Conservation (phyloP, 2,888 invertebrate genomes). For the Phortica magna region DNA sequence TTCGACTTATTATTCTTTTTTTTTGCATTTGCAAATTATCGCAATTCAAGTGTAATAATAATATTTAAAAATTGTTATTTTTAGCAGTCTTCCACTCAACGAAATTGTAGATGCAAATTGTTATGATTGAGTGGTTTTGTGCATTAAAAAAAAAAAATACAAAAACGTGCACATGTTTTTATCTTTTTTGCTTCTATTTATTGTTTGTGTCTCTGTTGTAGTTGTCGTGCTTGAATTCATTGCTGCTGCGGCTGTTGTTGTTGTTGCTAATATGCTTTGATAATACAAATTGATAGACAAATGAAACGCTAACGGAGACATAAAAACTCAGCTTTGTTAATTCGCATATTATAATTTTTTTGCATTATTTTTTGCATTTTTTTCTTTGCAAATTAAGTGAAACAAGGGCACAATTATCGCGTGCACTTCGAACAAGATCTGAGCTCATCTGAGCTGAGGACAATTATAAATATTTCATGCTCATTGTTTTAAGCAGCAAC, state of each 20-base stretch:
- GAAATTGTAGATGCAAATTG: slow-evolving; percentile 36
- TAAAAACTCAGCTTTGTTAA: too few species aligned
- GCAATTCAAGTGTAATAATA: slow-evolving; percentile 18
- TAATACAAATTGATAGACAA: too few species aligned
- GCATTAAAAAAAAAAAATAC: neutral
- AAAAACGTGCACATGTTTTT: neutral
- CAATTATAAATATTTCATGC: neutral
- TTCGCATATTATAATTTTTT: slow-evolving; percentile 57
- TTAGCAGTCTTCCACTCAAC: neutral
- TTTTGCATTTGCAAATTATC: neutral
- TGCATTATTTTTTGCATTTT: neutral
- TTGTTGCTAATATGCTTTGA: too few species aligned
- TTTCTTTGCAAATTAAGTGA: slow-evolving; percentile 60
- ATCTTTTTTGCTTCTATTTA: neutral
- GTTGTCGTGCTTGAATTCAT: slow-evolving; percentile 1
- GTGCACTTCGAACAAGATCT: slow-evolving; percentile 40
- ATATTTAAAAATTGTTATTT: neutral
- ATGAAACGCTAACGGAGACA: too few species aligned
- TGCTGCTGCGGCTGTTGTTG: neutral
- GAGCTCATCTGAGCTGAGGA: slow-evolving; percentile 1
- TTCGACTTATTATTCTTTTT: too few species aligned
- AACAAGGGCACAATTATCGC: slow-evolving; percentile 62
- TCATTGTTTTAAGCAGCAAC: slow-evolving; percentile 2
- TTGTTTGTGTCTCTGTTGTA: slow-evolving; percentile 28
- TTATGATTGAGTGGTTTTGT: slow-evolving; percentile 33